Conservation (phyloP, 2,113 vertebrate genomes). For the Micromys minutus region DNA sequence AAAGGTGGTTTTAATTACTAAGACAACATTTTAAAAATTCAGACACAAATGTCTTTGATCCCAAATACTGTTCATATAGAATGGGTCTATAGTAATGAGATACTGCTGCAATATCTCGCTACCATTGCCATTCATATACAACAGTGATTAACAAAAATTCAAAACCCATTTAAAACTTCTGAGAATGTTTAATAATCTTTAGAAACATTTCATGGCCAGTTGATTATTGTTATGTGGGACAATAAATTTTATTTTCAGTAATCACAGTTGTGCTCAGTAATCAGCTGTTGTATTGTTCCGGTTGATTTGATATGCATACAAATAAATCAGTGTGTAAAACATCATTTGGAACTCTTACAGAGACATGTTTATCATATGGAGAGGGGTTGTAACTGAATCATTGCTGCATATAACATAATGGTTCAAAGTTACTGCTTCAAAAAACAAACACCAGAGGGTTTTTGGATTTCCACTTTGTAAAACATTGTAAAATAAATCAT, state of each 20-base stretch:
- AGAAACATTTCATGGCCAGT: background rate
- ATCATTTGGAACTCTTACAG: background rate
- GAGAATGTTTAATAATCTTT: background rate
- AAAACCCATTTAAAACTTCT: background rate
- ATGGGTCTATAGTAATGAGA: background rate
- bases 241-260: background rate
- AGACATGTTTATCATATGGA: background rate
- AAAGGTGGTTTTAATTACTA: background rate
- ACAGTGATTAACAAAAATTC: background rate
- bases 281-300: background rate
- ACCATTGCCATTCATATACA: background rate
- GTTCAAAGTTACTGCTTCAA: background rate
- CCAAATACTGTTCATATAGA: background rate
- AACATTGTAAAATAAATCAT: background rate
- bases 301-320: background rate
- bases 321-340: background rate
- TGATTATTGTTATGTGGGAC: background rate
- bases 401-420: background rate
- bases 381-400: background rate
- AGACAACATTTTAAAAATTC: background rate
- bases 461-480: background rate
- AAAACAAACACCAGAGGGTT: background rate
- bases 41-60: background rate
- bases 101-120: background rate
- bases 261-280: background rate